phyloP scores from a whole-genome alignment of 2,797 vertebrate species.

The Salmo trutta region DNA sequence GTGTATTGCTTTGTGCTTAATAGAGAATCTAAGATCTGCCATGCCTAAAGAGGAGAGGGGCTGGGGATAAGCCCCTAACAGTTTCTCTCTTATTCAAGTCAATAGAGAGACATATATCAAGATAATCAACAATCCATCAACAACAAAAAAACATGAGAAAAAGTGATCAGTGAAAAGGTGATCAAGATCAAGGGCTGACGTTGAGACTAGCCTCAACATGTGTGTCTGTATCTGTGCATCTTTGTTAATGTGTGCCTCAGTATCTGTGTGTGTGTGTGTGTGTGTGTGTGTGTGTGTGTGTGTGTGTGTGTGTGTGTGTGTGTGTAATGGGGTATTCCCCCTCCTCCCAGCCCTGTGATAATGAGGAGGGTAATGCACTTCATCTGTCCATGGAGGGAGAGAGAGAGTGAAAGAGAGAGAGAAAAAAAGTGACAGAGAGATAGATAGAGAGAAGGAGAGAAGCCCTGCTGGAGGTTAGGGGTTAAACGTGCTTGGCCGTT shows the following conservation, averaged over 20 bases:
- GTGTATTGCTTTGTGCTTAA: constrained; percentile 66
- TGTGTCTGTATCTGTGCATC: background rate
- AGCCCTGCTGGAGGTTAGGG: constrained; percentile 67
- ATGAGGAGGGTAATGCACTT: constrained; percentile 49
- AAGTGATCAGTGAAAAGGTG: background rate
- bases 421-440: constrained; percentile 13
- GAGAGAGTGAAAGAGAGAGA: constrained; percentile 18
- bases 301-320: constrained; percentile 9
- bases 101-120: background rate
- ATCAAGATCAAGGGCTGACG: background rate
- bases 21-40: background rate
- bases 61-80: background rate
- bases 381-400: constrained; percentile 52
- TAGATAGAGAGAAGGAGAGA: constrained; percentile 33
- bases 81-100: background rate
- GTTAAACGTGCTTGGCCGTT: constrained; percentile 74
- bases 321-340: background rate
- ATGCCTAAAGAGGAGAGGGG: background rate
- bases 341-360: constrained; percentile 33
- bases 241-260: background rate
- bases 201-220: background rate
- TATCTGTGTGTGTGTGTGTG: constrained; percentile 2
- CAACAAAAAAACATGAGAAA: background rate
- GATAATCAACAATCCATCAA: background rate
- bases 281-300: constrained; percentile 9